phyloP scores from a whole-genome alignment of 2,888 invertebrate species.

The Frankliniella intonsa region DNA sequence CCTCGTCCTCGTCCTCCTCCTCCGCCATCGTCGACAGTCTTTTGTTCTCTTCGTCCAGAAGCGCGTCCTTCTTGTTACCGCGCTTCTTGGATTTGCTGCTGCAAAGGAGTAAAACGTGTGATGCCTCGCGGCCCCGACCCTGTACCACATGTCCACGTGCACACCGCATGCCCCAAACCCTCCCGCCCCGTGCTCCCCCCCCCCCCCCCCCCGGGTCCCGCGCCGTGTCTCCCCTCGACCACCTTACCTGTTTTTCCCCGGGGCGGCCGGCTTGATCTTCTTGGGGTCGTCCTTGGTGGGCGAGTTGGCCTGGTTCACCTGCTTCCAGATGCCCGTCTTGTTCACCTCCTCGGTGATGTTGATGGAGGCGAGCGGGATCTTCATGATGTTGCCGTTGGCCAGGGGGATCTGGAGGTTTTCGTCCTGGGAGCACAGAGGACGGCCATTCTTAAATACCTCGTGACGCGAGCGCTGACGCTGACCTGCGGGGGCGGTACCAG shows the following conservation, averaged over 20 bases:
- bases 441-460: constrained; percentile 40
- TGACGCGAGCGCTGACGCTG: not conserved
- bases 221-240: not conserved
- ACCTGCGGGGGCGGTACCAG: not conserved
- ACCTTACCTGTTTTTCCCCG: constrained; percentile 40
- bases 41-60: constrained; percentile 53
- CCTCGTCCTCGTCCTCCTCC: constrained; percentile 73
- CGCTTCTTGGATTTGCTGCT: constrained; percentile 63
- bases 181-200: no score
- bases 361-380: constrained; percentile 77
- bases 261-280: constrained; percentile 50
- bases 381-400: constrained; percentile 84
- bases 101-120: constrained; percentile 36
- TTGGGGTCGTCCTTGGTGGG: constrained; percentile 50
- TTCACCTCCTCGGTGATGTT: constrained; percentile 92
- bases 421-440: constrained; percentile 44
- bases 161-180: no score
- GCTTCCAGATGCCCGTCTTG: constrained; percentile 90
- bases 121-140: constrained; percentile 37
- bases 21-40: constrained; percentile 82
- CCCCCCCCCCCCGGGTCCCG: no score
- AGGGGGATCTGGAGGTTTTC: constrained; percentile 80
- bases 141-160: no score
- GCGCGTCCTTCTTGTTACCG: constrained; percentile 60
- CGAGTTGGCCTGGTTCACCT: constrained; percentile 68